Conservation (phyloP, 2,113 vertebrate genomes). For the Paraplagusia blochii region DNA sequence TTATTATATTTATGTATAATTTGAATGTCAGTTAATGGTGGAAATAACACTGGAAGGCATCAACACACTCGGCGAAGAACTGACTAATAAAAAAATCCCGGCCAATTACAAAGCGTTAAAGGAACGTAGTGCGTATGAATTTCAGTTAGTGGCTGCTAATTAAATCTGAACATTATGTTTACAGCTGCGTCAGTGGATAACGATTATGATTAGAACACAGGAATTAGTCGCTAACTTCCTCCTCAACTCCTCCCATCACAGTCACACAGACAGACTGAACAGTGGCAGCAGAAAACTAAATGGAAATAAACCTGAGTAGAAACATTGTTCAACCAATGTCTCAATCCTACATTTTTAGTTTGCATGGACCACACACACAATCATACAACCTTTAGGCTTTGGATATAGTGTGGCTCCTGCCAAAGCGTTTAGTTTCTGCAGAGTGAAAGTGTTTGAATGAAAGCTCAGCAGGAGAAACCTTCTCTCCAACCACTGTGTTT, state of each 20-base stretch:
- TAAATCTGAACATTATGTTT: conserved; percentile 11
- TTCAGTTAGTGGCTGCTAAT: neutral
- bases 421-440: conserved; percentile 29
- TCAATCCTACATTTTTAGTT: conserved; percentile 2
- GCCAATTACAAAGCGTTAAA: neutral
- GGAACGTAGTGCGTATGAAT: neutral
- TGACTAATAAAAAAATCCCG: neutral
- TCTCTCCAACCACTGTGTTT: conserved; percentile 65
- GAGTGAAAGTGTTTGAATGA: conserved; percentile 35
- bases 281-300: conserved; percentile 45
- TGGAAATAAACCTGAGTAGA: conserved; percentile 8
- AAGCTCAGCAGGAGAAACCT: conserved; percentile 42
- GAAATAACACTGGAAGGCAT: no score
- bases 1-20: no score
- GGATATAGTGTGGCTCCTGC: conserved; percentile 37
- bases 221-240: conserved; percentile 34
- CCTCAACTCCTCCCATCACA: neutral
- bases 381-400: conserved; percentile 39
- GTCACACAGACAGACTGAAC: conserved; percentile 35
- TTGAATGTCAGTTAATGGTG: no score
- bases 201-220: conserved; percentile 23
- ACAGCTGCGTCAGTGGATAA: neutral
- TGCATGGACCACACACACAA: conserved; percentile 4
- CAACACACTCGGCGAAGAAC: no score
- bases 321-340: conserved; percentile 11